A percentile compares a stretch with the other conserved stretches of the same genome.
These are phyloP conservation scores for Andrena chrysosceles DNA, from an alignment of 2,888 invertebrate genomes.

Conservation along the genomic window DNA sequence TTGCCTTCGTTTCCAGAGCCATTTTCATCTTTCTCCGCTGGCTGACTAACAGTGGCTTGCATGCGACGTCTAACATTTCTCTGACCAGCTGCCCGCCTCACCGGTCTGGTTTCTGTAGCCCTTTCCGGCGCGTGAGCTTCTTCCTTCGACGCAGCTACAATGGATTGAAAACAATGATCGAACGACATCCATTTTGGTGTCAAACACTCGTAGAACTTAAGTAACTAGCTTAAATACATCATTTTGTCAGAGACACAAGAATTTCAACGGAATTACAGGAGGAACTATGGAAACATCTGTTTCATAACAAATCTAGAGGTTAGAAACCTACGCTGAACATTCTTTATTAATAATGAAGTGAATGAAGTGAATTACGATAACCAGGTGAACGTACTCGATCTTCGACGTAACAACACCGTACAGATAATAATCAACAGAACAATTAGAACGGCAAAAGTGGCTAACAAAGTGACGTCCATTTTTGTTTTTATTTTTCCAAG, in stretches of 20 bases:
- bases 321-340: not conserved
- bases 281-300: slow-evolving; percentile 42
- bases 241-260: not conserved
- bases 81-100: slow-evolving; percentile 89
- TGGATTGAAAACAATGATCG: not conserved
- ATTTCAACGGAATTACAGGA: not conserved
- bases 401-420: slow-evolving; percentile 69
- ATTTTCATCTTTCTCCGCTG: slow-evolving; percentile 80
- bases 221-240: not conserved
- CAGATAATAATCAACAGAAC: slow-evolving; percentile 71
- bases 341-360: not conserved
- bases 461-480: slow-evolving; percentile 79
- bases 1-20: slow-evolving; percentile 80
- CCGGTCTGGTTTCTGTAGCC: slow-evolving; percentile 54
- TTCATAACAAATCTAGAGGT: slow-evolving; percentile 32
- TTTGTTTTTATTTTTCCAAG: slow-evolving; percentile 2
- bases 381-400: slow-evolving; percentile 65
- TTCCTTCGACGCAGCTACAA: slow-evolving; percentile 28
- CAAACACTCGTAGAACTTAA: not conserved
- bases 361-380: not conserved
- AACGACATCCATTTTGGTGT: not conserved
- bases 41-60: slow-evolving; percentile 86
- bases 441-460: slow-evolving; percentile 70
- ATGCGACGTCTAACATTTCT: slow-evolving; percentile 90
- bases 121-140: slow-evolving; percentile 12